phyloP scores from a whole-genome alignment of 2,113 vertebrate species.

The Perognathus longimembris region DNA sequence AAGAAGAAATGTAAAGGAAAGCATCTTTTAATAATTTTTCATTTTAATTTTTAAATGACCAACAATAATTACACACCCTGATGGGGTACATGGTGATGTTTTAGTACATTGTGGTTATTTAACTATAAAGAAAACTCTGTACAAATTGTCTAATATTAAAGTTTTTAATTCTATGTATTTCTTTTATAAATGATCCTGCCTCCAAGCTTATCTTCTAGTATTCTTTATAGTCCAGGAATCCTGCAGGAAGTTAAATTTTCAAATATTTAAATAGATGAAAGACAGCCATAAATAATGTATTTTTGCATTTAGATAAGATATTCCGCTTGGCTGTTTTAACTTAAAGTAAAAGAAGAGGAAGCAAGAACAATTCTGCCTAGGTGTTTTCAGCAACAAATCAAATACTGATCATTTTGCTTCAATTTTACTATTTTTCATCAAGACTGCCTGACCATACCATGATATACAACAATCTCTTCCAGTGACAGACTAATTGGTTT shows the following conservation, averaged over 20 bases:
- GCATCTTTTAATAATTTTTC: not conserved
- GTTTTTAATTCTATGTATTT: not conserved
- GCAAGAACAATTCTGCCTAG: not conserved
- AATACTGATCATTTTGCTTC: conserved; percentile 46
- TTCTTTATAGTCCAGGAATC: not conserved
- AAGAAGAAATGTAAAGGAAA: not conserved
- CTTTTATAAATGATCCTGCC: conserved; percentile 38
- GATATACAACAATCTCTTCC: not conserved
- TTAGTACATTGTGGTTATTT: not conserved
- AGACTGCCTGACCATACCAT: not conserved
- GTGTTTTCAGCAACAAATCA: conserved; percentile 33
- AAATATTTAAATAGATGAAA: conserved; percentile 66
- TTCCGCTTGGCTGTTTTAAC: conserved; percentile 46
- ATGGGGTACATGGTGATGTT: not conserved
- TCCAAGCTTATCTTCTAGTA: conserved; percentile 40
- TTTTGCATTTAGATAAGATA: conserved; percentile 59
- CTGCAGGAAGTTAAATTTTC: not conserved
- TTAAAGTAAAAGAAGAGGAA: not conserved
- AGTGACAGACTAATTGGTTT: conserved; percentile 14
- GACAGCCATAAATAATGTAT: conserved; percentile 51
- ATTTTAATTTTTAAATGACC: not conserved
- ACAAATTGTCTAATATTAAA: conserved; percentile 47
- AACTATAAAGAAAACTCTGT: conserved; percentile 32
- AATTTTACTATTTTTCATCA: conserved; percentile 15
- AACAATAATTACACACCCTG: not conserved